Percentiles rank a stretch among this genome's conserved stretches.
Evolutionary conservation across 2,888 invertebrate genomes (phyloP).

Genomic region (Stegophylla sp.): DNA sequence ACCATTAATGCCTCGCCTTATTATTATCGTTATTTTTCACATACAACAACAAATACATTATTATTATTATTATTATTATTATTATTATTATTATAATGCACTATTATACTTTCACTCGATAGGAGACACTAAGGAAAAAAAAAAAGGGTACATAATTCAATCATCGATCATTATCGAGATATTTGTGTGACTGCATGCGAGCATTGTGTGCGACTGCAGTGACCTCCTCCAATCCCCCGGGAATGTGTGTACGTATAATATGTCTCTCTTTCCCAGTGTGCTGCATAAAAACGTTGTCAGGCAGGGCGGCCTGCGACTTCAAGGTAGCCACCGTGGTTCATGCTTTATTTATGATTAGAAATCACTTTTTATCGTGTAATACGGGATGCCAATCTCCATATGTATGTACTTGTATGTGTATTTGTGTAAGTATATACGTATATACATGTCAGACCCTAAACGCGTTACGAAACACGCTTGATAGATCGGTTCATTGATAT

Average conservation of each 20-base stretch:
- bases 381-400: conserved; percentile 49
- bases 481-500: conserved; percentile 58
- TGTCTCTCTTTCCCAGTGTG: conserved; percentile 27
- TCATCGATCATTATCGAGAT: conserved; percentile 52
- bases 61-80: conserved; percentile 13
- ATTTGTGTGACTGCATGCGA: conserved; percentile 12
- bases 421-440: neutral
- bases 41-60: conserved; percentile 7
- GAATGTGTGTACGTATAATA: neutral
- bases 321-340: conserved; percentile 35
- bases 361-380: conserved; percentile 58
- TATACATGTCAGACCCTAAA: conserved; percentile 33
- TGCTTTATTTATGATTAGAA: conserved; percentile 59
- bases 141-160: conserved; percentile 38
- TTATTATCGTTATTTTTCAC: neutral
- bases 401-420: neutral
- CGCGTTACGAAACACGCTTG: conserved; percentile 49
- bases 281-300: conserved; percentile 20
- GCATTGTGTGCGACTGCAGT: conserved; percentile 28
- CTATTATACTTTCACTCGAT: conserved; percentile 36
- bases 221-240: conserved; percentile 28
- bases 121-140: conserved; percentile 25
- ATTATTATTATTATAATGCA: conserved; percentile 20
- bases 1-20: neutral
- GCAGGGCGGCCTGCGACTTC: conserved; percentile 44